Conservation (phyloP, 2,113 vertebrate genomes). For the Gavia stellata region DNA sequence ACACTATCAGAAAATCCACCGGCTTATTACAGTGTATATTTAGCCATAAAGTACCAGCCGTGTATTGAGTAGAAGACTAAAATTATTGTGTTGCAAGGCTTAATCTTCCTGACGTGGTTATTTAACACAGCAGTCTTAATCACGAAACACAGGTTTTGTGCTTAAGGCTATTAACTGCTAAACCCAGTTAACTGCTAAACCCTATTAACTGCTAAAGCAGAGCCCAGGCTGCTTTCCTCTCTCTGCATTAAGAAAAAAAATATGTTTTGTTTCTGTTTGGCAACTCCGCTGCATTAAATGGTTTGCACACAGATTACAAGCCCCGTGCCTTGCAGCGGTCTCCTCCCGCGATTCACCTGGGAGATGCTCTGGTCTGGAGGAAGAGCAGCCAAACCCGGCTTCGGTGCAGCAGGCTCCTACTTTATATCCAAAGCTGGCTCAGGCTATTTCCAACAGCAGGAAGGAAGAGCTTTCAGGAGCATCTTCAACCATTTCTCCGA, state of each 20-base stretch:
- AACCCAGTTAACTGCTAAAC: neutral
- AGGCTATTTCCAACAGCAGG: neutral
- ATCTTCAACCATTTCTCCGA: neutral
- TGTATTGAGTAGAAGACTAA: neutral
- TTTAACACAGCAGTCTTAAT: constrained; percentile 24
- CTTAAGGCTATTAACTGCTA: neutral
- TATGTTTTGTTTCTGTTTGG: neutral
- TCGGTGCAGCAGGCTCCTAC: neutral
- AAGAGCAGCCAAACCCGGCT: neutral
- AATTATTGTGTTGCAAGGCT: constrained; percentile 45
- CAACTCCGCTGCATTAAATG: neutral
- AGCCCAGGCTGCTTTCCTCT: neutral
- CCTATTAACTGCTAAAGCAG: neutral
- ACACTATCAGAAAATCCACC: constrained; percentile 33
- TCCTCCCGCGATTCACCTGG: neutral
- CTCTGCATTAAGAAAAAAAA: neutral
- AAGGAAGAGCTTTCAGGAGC: neutral
- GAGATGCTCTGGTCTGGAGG: neutral
- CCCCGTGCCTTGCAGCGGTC: neutral
- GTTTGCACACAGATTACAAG: neutral
- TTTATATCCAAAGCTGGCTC: neutral
- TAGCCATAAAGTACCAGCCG: constrained; percentile 38
- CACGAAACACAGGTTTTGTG: constrained; percentile 35
- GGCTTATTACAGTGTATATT: constrained; percentile 34
- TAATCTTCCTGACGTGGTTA: constrained; percentile 41